Evolutionary conservation across 2,113 vertebrate species (phyloP).

Genomic region (Artemisiospiza belli): DNA sequence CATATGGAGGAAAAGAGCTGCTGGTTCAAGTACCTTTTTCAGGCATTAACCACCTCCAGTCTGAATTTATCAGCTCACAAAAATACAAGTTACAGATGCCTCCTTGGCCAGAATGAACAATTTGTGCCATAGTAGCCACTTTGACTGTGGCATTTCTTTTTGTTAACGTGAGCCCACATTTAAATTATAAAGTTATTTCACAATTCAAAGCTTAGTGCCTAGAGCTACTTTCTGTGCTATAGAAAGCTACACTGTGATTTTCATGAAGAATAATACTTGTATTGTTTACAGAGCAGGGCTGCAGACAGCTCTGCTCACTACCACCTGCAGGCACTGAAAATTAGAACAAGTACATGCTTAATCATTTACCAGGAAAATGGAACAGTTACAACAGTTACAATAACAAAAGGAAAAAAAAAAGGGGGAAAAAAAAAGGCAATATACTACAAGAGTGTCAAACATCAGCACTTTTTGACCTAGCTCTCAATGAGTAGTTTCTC

Average conservation of each 20-base stretch:
- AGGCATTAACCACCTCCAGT: neutral
- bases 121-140: neutral
- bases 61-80: neutral
- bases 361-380: slow-evolving; percentile 51
- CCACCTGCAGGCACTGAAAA: slow-evolving; percentile 57
- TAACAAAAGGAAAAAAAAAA: neutral
- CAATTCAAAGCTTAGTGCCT: slow-evolving; percentile 45
- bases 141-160: neutral
- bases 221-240: neutral
- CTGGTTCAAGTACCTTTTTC: neutral
- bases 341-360: slow-evolving; percentile 61
- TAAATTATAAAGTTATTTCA: slow-evolving; percentile 59
- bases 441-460: neutral
- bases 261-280: slow-evolving; percentile 20
- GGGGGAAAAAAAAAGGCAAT: neutral
- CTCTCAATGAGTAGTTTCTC: neutral
- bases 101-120: neutral
- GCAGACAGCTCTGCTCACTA: slow-evolving; percentile 23
- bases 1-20: neutral
- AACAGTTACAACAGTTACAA: slow-evolving; percentile 35
- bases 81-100: neutral
- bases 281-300: slow-evolving; percentile 24
- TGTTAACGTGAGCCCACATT: neutral
- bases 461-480: neutral
- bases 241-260: slow-evolving; percentile 42